Base-by-base conservation (phyloP, 2,113 vertebrate genomes). In the Pedetes capensis region DNA sequence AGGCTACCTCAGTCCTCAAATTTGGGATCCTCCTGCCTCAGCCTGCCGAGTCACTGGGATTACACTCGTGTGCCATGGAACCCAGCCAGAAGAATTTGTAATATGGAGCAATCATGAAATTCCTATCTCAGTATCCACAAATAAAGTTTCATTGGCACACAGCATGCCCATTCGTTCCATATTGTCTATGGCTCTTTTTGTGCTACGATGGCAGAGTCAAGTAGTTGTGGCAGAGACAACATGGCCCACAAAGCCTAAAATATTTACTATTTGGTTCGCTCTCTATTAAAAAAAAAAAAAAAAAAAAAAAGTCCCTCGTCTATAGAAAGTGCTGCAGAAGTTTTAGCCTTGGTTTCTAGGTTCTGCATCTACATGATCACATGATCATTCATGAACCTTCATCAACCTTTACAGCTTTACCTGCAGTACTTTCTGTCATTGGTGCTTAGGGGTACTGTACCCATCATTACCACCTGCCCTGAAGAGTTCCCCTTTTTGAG, bases 261-360 rank as follows among this genome's bases (percentile, higher is more conserved):
- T n/a, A n/a, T 42, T 44, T 69, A 83, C 39, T 66, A 29, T n/a
- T 44, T 47, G 44, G 34, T n/a, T n/a, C n/a, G n/a, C 55, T 55
- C 49, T 89, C 92, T 44, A 74, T 0, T 1, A 64, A 39, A 32
- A n/a, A 39, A 68, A 57, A 42, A 44, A 42, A n/a, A 5, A 57
- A 42, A 44, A 42, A n/a, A 5, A 27, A 29, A 37, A 22, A 14
- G 39, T 69, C 68, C 12, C 49, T 59, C 61, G 29, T 75, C 68
- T 78, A 23, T 11, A 74, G 76, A 78, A 63, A 63, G 6, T 0
- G 0, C 3, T n/a, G 5, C 14, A 2, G 37, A 2, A 27, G 12
- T 57, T 66, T 85, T 8, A 66, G 34, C 55, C 80, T 51, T n/a
- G 74, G 12, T 14, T 66, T 78, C 84, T 29, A 22, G n/a, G 53